These are phyloP conservation scores for Magallana nippona DNA, from an alignment of 2,888 invertebrate species.

Conservation along the genomic window DNA sequence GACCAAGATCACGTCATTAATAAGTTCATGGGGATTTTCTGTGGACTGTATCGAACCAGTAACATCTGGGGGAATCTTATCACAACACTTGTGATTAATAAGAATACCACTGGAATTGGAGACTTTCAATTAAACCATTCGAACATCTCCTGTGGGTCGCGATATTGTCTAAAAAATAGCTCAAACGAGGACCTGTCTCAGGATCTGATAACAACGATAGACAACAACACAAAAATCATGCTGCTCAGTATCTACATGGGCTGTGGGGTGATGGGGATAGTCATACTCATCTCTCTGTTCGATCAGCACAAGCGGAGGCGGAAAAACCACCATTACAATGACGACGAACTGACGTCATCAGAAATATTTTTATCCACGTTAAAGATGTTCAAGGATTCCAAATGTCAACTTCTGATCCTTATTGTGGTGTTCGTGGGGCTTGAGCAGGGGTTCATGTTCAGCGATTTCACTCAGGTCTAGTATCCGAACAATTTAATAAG, in stretches of 20 bases:
- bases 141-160: constrained; percentile 42
- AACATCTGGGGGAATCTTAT: constrained; percentile 78
- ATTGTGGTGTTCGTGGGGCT: constrained; percentile 76
- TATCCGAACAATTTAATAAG: background rate
- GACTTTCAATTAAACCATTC: constrained; percentile 21
- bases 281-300: constrained; percentile 69
- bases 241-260: constrained; percentile 73
- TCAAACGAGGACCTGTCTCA: background rate
- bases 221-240: constrained; percentile 68
- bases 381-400: constrained; percentile 73
- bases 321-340: constrained; percentile 51
- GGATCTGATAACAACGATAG: constrained; percentile 56
- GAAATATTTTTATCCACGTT: constrained; percentile 72
- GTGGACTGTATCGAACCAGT: constrained; percentile 74
- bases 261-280: constrained; percentile 73
- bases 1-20: constrained; percentile 73
- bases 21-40: constrained; percentile 77
- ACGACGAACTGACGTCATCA: constrained; percentile 64
- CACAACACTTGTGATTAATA: constrained; percentile 69
- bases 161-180: constrained; percentile 42
- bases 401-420: constrained; percentile 74
- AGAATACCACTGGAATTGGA: constrained; percentile 38
- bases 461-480: constrained; percentile 78
- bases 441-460: constrained; percentile 77
- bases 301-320: constrained; percentile 68